Evolutionary conservation across 2,113 vertebrate species (phyloP), one percentile per base, ranked within the genome.

Genomic region (Pedionomus torquatus): DNA sequence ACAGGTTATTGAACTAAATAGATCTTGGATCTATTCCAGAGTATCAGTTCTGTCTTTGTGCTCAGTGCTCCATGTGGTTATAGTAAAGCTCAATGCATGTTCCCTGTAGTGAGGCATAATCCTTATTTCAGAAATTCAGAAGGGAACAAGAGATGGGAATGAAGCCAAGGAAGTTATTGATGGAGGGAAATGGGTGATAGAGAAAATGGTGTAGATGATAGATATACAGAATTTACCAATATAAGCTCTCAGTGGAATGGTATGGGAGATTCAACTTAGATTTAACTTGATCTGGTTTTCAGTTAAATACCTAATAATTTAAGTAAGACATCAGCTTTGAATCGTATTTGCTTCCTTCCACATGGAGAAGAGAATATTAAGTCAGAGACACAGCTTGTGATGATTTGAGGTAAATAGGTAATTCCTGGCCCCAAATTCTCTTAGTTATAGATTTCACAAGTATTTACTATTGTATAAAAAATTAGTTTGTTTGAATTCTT

Each of bases 1-100:
- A 61, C 48, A 85, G 54, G 39, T 65, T 97, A 93, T 86, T 88
- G 85, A 88, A 64, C 48, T 76, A 51, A 90, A 79, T 28, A 76
- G 41, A 30, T 64, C 43, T 87, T 91, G 92, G 78, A 69, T 61
- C 51, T 41, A 44, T 76, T 93, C 79, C 88, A 94, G 49, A 58
- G 51, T 77, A 86, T 80, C 63, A 23, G 49, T 70, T 92, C 61
- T 54, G 39, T 84, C 82, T 74, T 87, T 90, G 71, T 80, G 24
- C 85, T 83, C 30, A 19, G 41, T 92, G 37, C 49, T 65, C 83
- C 43, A 49, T 41, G 54, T 80, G 68, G 80, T 92, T 92, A 57
- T 57, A 88, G n/a, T 83, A 77, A 97, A 94, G 52, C 28, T 87
- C 26, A 91, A 83, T 65, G 35, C 28, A 82, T 5, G 14, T 84